Base-by-base conservation (phyloP, 2,797 vertebrate species). In the Mormyrops boulengeri region DNA sequence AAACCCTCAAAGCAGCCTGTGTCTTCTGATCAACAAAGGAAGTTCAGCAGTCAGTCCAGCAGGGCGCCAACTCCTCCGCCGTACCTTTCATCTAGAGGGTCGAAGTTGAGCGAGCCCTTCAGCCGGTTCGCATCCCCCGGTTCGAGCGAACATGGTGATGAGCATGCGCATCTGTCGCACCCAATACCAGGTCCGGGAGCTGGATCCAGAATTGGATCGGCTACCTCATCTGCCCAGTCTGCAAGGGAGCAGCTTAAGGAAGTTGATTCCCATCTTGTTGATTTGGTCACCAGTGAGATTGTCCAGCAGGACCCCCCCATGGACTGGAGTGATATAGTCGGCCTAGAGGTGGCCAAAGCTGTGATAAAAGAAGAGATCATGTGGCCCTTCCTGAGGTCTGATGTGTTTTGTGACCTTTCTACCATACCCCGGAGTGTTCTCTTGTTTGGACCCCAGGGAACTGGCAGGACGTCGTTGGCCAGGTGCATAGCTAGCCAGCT, bases 251-350 rank as follows among this genome's bases (percentile, higher is more conserved):
- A 99, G 94, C 96, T 99, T 94, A 99, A 99, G 96, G 99, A 97
- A 93, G 98, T 97, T 87, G 98, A 99, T 92, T 95, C 98, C 49
- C 96, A 96, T 94, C 96, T 99, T 94, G 97, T 99, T 92, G 98
- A 99, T 95, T 96, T 99, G 96, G 97, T 99, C 90, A 98, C 97
- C 94, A 97, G 97, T 60, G 98, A 99, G 95, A 97, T 99, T 93
- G 97, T 99, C 94, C 97, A 96, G 94, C 99, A 98, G 93, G 97
- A 96, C 90, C 97, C 98, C 90, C 97, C 98, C 0, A 97, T 99
- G 92, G 98, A 99, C 97, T 99, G 99, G 99, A 97, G 93, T n/a
- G 98, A 99, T 95, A 98, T 99, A 19, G 99, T 98, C 57, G 99
- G 99, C 90, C 97, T 99, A 88, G 99, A 99, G 93, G 95, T 98